Conservation (phyloP, 2,888 invertebrate genomes). For the Adelphocoris suturalis region DNA sequence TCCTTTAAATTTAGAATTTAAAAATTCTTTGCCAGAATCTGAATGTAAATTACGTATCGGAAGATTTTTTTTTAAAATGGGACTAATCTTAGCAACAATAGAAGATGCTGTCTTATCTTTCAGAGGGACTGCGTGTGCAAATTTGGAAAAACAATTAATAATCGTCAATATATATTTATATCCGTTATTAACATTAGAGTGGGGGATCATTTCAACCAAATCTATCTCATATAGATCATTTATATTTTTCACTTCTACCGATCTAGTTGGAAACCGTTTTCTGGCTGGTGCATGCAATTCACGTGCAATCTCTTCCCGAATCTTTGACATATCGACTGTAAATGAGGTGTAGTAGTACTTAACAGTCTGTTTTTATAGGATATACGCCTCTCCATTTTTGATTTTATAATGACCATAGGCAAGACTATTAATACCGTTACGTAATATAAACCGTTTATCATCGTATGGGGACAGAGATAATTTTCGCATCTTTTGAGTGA, state of each 20-base stretch:
- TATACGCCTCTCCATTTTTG: too few relatives aligned
- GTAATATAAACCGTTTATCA: too few relatives aligned
- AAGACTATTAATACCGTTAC: too few relatives aligned
- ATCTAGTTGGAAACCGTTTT: background rate
- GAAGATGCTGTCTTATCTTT: background rate
- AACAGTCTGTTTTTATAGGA: too few relatives aligned
- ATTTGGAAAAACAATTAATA: constrained; percentile 12
- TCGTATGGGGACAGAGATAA: too few relatives aligned
- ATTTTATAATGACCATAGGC: too few relatives aligned
- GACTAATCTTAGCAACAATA: background rate
- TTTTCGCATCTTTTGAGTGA: too few relatives aligned
- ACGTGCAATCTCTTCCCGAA: too few relatives aligned
- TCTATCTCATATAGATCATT: background rate
- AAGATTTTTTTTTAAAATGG: background rate
- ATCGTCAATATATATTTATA: background rate
- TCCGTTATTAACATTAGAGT: background rate
- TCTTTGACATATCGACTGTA: too few relatives aligned
- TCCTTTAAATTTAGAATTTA: background rate
- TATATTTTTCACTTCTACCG: background rate
- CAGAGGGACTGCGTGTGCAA: background rate
- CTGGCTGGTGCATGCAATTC: background rate
- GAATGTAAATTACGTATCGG: constrained; percentile 7
- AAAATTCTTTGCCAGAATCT: constrained; percentile 10
- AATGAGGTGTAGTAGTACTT: too few relatives aligned
- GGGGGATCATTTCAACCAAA: background rate